A percentile compares a stretch with the other conserved stretches of the same genome.
Evolutionary conservation across 2,888 invertebrate species (phyloP).

Genomic region (Hymenopus coronatus): DNA sequence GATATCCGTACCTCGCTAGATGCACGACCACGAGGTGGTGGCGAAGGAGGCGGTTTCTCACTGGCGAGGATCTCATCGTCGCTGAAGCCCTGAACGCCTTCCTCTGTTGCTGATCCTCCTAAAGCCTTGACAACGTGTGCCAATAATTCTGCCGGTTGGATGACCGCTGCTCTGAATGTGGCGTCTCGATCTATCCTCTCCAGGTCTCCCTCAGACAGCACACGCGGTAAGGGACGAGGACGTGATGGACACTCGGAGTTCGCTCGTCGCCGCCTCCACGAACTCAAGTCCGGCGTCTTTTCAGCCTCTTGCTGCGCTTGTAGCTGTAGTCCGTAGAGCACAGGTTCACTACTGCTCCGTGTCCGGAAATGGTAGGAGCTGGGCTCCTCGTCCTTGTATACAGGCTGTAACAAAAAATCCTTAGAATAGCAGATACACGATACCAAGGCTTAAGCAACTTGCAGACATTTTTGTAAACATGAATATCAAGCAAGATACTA

Average conservation of each 20-base stretch:
- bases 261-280: conserved; percentile 43
- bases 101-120: conserved; percentile 47
- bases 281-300: not conserved
- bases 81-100: conserved; percentile 61
- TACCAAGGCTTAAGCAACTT: too few species aligned
- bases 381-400: conserved; percentile 54
- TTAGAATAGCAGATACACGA: too few species aligned
- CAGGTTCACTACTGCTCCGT: conserved; percentile 34
- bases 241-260: conserved; percentile 36
- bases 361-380: conserved; percentile 46
- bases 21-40: conserved; percentile 55
- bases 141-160: conserved; percentile 72
- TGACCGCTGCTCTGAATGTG: conserved; percentile 63
- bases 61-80: conserved; percentile 72
- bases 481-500: too few species aligned
- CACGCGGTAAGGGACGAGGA: conserved; percentile 49
- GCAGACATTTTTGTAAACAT: too few species aligned
- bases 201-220: conserved; percentile 77
- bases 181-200: conserved; percentile 73
- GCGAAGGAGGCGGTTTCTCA: conserved; percentile 53
- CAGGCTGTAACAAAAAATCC: conserved; percentile 56
- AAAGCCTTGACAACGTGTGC: conserved; percentile 75
- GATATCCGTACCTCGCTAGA: conserved; percentile 56
- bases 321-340: conserved; percentile 14
- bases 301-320: conserved; percentile 25